Percentiles rank a stretch among this genome's conserved stretches.
Conservation (phyloP, 1,140 invertebrate genomes). For the Cydia strobilella region DNA sequence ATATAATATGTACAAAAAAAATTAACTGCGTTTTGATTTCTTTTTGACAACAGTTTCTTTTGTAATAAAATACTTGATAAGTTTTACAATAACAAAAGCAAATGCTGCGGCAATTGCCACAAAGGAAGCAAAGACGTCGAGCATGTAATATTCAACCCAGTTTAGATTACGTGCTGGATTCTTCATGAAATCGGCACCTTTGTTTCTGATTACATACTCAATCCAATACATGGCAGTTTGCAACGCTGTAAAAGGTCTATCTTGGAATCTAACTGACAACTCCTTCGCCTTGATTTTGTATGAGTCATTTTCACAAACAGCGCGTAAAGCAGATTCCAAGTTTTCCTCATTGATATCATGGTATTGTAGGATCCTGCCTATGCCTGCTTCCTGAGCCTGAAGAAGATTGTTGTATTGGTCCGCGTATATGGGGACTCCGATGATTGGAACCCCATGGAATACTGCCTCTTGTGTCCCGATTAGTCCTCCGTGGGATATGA, state of each 20-base stretch:
- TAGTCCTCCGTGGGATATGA: constrained; percentile 85
- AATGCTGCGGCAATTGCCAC: constrained; percentile 16
- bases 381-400: constrained; percentile 71
- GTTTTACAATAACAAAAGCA: constrained; percentile 19
- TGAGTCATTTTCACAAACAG: constrained; percentile 53
- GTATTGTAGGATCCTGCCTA: constrained; percentile 67
- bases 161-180: constrained; percentile 80
- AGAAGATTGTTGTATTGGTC: constrained; percentile 82
- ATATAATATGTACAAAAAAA: too few species aligned
- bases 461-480: constrained; percentile 85
- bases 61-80: constrained; percentile 8
- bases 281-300: constrained; percentile 67
- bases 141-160: constrained; percentile 81
- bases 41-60: not conserved
- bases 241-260: constrained; percentile 78
- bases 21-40: constrained; percentile 19
- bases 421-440: constrained; percentile 84
- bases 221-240: constrained; percentile 84
- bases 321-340: constrained; percentile 46
- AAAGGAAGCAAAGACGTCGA: constrained; percentile 80
- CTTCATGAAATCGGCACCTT: constrained; percentile 81
- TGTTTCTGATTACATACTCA: constrained; percentile 81
- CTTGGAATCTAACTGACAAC: constrained; percentile 76
- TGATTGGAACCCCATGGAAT: constrained; percentile 83
- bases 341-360: constrained; percentile 59